Percentiles rank a stretch among this genome's conserved stretches.
Evolutionary conservation across 2,113 vertebrate species (phyloP).

Genomic region (Gopherus flavomarginatus): DNA sequence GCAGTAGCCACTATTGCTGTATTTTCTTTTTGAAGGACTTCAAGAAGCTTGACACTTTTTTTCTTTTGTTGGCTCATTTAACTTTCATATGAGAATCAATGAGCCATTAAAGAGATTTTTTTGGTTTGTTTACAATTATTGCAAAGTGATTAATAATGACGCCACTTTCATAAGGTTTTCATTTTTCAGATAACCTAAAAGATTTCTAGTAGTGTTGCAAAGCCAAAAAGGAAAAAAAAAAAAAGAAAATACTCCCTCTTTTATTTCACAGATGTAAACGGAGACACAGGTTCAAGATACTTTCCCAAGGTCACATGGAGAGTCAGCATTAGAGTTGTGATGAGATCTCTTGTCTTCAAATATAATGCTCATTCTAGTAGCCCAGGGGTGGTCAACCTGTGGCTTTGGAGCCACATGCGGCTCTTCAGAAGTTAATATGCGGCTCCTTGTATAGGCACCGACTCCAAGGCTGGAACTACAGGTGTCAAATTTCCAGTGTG

Average conservation of each 20-base stretch:
- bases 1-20: not conserved
- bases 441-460: too few relatives aligned
- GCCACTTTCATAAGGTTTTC: not conserved
- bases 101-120: not conserved
- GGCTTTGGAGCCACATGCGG: too few relatives aligned
- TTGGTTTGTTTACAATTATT: not conserved
- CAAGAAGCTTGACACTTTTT: not conserved
- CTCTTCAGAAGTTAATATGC: too few relatives aligned
- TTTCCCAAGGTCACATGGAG: not conserved
- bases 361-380: not conserved
- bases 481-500: too few relatives aligned
- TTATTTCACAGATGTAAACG: not conserved
- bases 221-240: not conserved
- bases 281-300: not conserved
- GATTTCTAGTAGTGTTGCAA: not conserved
- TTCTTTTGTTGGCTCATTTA: not conserved
- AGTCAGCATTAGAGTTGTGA: not conserved
- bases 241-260: too few relatives aligned
- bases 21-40: not conserved
- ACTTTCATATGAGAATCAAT: slow-evolving; percentile 8
- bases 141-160: not conserved
- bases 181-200: not conserved
- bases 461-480: too few relatives aligned
- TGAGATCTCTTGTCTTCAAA: not conserved
- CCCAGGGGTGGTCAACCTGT: too few relatives aligned